phyloP scores from a whole-genome alignment of 1,140 invertebrate species.

The Achatina immaculata region DNA sequence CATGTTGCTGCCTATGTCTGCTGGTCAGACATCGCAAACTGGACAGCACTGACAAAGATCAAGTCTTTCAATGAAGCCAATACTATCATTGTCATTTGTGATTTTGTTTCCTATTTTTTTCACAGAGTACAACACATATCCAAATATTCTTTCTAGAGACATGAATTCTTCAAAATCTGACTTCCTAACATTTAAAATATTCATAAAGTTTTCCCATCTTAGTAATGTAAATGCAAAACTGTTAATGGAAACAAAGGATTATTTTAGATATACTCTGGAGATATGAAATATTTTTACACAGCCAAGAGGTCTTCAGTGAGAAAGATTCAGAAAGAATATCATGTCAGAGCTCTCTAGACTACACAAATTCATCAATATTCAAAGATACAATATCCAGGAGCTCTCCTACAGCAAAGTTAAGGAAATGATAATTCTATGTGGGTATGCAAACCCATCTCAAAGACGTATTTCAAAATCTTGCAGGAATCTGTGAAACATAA shows the following conservation, averaged over 20 bases:
- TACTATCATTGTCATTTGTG: conserved; percentile 8
- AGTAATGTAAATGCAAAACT: not conserved
- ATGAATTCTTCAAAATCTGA: not conserved
- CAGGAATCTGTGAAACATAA: not conserved
- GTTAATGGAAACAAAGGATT: not conserved
- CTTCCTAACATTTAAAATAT: not conserved
- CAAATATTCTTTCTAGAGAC: not conserved
- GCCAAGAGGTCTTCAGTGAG: not conserved
- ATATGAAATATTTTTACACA: not conserved
- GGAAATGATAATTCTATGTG: not conserved
- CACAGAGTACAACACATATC: not conserved
- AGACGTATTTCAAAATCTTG: not conserved
- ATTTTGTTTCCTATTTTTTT: not conserved
- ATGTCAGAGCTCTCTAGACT: not conserved
- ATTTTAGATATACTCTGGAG: not conserved
- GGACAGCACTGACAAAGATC: not conserved
- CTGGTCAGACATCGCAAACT: not conserved
- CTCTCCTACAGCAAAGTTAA: not conserved
- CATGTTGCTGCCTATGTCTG: not conserved
- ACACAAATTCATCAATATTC: not conserved
- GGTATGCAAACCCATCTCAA: not conserved
- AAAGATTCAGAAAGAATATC: not conserved
- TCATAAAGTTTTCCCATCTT: not conserved
- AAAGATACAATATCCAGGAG: not conserved
- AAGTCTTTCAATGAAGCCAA: conserved; percentile 8